Evolutionary conservation across 1,140 invertebrate species (phyloP).

Genomic region (Trichonephila clavipes): DNA sequence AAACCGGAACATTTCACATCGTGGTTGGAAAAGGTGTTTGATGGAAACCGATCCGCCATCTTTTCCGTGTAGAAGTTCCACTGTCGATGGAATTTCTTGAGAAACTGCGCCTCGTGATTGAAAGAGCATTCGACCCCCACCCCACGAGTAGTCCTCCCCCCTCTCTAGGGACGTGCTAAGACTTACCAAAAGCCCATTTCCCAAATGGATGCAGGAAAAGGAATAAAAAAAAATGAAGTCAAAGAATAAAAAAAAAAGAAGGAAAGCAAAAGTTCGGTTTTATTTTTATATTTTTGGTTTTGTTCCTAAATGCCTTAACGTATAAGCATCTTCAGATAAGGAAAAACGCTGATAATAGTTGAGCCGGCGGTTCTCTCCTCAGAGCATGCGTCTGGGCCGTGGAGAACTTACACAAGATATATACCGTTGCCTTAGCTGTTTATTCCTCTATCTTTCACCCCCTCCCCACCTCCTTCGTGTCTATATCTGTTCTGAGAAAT

Average conservation of each 20-base stretch:
- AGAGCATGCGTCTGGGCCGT: neutral
- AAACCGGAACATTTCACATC: too few species aligned
- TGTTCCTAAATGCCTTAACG: conserved; percentile 38
- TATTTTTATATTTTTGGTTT: too few species aligned
- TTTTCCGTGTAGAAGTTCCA: neutral
- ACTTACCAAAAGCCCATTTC: conserved; percentile 69
- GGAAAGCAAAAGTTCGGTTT: conserved; percentile 11
- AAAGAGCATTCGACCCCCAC: conserved; percentile 21
- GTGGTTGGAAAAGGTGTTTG: neutral
- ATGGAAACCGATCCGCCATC: conserved; percentile 1
- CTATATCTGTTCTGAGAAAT: neutral
- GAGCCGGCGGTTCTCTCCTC: conserved; percentile 4
- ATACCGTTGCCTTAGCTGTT: neutral
- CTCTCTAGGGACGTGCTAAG: conserved; percentile 57
- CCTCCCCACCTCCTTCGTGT: neutral
- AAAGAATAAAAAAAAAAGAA: neutral
- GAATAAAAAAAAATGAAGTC: neutral
- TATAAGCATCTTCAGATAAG: conserved; percentile 71
- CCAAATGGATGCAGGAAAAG: conserved; percentile 57
- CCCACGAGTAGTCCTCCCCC: neutral
- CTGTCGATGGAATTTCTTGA: conserved; percentile 40
- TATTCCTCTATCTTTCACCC: neutral
- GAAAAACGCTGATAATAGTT: conserved; percentile 70
- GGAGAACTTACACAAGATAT: neutral
- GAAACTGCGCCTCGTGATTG: conserved; percentile 58